A percentile compares a stretch with the other conserved stretches of the same genome.
phyloP scores from a whole-genome alignment of 37 sponge, comb jelly and placozoan genomes.

The Dysidea cf. avara region DNA sequence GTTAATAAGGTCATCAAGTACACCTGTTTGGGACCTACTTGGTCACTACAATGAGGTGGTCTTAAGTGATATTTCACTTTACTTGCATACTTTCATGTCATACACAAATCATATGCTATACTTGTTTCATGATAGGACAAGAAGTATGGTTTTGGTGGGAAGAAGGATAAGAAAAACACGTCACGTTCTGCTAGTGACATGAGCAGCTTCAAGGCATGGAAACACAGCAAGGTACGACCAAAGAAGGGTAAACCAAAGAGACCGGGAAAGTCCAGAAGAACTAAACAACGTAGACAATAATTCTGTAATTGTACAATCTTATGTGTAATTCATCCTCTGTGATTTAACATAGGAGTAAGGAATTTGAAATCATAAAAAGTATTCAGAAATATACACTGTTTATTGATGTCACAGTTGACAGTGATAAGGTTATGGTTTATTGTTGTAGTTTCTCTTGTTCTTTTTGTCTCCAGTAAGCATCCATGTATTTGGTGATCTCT shows the following conservation, averaged over 20 bases:
- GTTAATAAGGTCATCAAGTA: too few species aligned
- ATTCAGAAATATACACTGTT: too few species aligned
- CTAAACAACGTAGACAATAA: too few species aligned
- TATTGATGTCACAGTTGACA: neutral
- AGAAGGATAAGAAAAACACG: conserved; percentile 80
- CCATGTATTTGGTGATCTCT: conserved; percentile 99
- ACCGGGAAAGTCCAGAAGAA: conserved; percentile 30
- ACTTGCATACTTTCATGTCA: too few species aligned
- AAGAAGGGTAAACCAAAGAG: conserved; percentile 5
- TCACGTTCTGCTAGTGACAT: conserved; percentile 85
- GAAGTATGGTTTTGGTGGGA: conserved; percentile 85
- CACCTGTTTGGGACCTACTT: too few species aligned
- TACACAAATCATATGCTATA: too few species aligned
- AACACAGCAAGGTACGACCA: conserved; percentile 53
- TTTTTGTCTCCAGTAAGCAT: conserved; percentile 95
- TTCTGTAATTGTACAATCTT: too few species aligned
- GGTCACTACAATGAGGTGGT: too few species aligned
- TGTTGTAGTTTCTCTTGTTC: conserved; percentile 91
- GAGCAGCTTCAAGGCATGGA: conserved; percentile 56
- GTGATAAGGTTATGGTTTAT: conserved; percentile 10
- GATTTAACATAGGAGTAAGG: too few species aligned
- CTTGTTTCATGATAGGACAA: conserved; percentile 37
- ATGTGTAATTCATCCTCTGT: too few species aligned
- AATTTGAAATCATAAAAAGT: too few species aligned
- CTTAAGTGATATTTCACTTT: too few species aligned